Conservation (phyloP, 2,797 vertebrate species). For the Acipenser ruthenus region DNA sequence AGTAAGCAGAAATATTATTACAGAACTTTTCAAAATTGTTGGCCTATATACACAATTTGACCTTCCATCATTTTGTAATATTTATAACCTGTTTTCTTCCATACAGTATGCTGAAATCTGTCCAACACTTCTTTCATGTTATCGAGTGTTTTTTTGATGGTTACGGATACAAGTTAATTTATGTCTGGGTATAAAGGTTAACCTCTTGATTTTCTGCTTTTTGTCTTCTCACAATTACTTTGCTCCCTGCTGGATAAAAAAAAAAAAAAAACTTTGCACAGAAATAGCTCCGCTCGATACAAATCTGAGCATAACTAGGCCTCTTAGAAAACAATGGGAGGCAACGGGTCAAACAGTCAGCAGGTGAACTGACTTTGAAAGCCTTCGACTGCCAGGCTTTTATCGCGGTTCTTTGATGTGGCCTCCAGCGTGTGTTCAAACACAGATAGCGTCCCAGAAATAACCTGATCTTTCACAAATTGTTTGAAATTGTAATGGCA, state of each 20-base stretch:
- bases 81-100: too few species aligned
- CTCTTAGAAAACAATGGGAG: constrained; percentile 6
- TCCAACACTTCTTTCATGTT: too few species aligned
- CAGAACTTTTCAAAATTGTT: too few species aligned
- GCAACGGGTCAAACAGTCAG: constrained; percentile 22
- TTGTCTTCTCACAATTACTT: too few species aligned
- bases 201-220: too few species aligned
- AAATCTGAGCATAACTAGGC: not conserved
- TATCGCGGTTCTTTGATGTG: constrained; percentile 42
- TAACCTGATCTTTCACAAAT: constrained; percentile 52
- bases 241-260: not conserved
- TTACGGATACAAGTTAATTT: too few species aligned
- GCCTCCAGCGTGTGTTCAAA: constrained; percentile 48
- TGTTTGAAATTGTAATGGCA: constrained; percentile 45
- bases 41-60: too few species aligned
- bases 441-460: constrained; percentile 37
- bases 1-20: too few species aligned
- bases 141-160: too few species aligned
- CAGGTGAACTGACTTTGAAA: constrained; percentile 9
- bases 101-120: too few species aligned
- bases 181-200: too few species aligned
- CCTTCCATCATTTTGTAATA: too few species aligned
- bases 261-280: not conserved
- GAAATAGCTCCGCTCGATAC: not conserved
- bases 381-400: constrained; percentile 45